phyloP scores from a whole-genome alignment of 2,797 vertebrate species.

The Chanos chanos region DNA sequence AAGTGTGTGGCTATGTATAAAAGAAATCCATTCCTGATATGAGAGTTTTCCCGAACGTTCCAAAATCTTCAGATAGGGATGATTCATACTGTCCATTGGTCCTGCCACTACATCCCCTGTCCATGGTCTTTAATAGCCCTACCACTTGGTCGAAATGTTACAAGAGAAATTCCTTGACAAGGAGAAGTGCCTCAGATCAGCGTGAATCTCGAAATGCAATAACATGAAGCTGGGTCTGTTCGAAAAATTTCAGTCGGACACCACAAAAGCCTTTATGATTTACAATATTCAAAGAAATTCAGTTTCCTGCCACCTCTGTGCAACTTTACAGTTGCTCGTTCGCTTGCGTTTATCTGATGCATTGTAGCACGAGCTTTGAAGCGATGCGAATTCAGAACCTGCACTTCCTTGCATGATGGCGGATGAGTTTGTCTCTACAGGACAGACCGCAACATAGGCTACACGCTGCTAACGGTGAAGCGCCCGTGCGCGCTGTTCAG shows the following conservation, averaged over 20 bases:
- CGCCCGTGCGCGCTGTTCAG: conserved; percentile 57
- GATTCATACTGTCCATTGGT: too few relatives aligned
- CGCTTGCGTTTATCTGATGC: conserved; percentile 54
- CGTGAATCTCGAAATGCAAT: background rate
- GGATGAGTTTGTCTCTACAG: conserved; percentile 70
- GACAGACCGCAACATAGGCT: conserved; percentile 57
- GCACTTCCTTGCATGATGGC: conserved; percentile 75
- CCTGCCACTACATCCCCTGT: too few relatives aligned
- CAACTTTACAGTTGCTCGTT: conserved; percentile 56
- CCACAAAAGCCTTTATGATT: too few relatives aligned
- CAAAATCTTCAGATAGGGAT: too few relatives aligned
- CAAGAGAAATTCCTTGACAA: too few relatives aligned
- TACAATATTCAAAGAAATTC: too few relatives aligned
- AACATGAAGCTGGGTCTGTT: background rate
- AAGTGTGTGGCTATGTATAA: too few relatives aligned
- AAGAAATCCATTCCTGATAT: too few relatives aligned
- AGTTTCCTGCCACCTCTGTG: too few relatives aligned
- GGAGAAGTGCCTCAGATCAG: background rate
- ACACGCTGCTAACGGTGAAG: conserved; percentile 39
- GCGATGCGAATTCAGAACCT: conserved; percentile 73
- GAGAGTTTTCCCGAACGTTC: too few relatives aligned
- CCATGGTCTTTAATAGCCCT: too few relatives aligned
- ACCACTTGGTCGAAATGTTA: too few relatives aligned
- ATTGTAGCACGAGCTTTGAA: conserved; percentile 62
- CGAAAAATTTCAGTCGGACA: background rate